phyloP scores from a whole-genome alignment of 2,113 vertebrate species.

The Glaucidium brasilianum region DNA sequence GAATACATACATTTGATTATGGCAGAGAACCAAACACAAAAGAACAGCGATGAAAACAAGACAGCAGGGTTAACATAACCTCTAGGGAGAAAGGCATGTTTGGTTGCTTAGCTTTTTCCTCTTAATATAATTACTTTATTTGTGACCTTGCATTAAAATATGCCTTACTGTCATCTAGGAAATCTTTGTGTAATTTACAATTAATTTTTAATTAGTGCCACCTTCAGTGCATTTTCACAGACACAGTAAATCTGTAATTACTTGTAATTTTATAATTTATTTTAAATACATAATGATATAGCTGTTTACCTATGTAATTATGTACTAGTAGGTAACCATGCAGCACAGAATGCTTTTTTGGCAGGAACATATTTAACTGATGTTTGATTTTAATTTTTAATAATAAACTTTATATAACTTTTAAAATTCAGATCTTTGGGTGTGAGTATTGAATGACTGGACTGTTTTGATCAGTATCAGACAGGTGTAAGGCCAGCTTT shows the following conservation, averaged over 20 bases:
- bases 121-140: not conserved
- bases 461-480: not conserved
- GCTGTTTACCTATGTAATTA: not conserved
- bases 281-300: not conserved
- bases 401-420: not conserved
- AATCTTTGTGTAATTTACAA: not conserved
- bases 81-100: not conserved
- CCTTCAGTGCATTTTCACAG: not conserved
- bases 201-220: not conserved
- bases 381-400: not conserved
- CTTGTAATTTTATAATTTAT: not conserved
- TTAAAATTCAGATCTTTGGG: not conserved
- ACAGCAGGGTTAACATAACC: not conserved
- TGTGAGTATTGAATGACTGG: not conserved
- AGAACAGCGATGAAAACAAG: not conserved
- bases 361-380: not conserved
- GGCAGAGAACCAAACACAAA: not conserved
- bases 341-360: not conserved
- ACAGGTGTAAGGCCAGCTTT: not conserved
- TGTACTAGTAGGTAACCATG: not conserved
- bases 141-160: not conserved
- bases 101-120: not conserved
- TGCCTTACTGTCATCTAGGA: not conserved
- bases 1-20: not conserved
- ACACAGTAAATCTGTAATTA: not conserved